These are phyloP conservation scores for Endotricha flammealis DNA, from an alignment of 2,888 invertebrate genomes.

Conservation along the genomic window DNA sequence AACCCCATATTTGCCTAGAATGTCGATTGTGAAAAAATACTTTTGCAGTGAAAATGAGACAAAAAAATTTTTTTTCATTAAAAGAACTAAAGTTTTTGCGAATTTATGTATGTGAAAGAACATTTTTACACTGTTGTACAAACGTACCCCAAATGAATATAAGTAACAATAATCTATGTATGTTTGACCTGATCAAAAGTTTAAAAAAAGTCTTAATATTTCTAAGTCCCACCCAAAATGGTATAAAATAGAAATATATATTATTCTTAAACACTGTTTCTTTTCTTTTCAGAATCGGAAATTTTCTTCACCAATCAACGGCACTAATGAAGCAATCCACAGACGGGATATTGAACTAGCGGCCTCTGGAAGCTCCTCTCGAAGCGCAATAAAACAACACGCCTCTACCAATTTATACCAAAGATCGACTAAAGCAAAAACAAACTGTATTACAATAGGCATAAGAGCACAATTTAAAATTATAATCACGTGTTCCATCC, in stretches of 20 bases:
- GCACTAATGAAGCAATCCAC: constrained; percentile 73
- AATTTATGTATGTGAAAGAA: too few relatives aligned
- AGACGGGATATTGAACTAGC: constrained; percentile 70
- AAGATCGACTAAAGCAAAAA: constrained; percentile 33
- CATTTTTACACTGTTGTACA: too few relatives aligned
- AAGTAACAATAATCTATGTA: too few relatives aligned
- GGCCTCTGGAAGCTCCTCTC: constrained; percentile 51
- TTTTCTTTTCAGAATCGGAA: constrained; percentile 63
- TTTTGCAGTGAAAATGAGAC: too few relatives aligned
- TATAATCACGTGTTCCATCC: constrained; percentile 45
- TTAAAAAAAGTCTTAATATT: too few relatives aligned
- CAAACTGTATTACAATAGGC: constrained; percentile 39
- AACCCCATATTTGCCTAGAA: too few relatives aligned
- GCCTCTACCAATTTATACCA: constrained; percentile 34
- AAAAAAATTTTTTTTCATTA: too few relatives aligned
- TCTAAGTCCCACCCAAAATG: too few relatives aligned
- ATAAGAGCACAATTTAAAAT: constrained; percentile 33
- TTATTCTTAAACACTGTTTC: constrained; percentile 37
- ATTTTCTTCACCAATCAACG: constrained; percentile 58
- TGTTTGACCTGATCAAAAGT: too few relatives aligned
- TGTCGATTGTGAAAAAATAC: too few relatives aligned
- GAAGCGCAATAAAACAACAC: constrained; percentile 65
- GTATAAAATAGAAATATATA: not conserved
- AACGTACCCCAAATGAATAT: too few relatives aligned
- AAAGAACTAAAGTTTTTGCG: too few relatives aligned